Evolutionary conservation across 2,888 invertebrate species (phyloP).

Genomic region (Caenorhabditis sp.): DNA sequence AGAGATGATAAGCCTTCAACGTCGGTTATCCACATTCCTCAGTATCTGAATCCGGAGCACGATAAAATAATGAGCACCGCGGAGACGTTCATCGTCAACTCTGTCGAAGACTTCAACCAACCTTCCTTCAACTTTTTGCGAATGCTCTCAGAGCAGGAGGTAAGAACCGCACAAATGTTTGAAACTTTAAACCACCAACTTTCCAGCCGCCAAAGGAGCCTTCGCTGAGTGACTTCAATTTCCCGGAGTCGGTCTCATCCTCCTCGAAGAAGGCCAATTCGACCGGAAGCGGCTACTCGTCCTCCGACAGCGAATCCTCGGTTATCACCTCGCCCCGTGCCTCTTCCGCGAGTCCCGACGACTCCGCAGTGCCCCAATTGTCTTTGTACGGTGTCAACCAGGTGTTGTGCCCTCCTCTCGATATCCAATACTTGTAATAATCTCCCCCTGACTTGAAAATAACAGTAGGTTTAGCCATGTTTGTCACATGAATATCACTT

Average conservation of each 20-base stretch:
- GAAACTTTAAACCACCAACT: background rate
- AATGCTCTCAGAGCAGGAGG: constrained; percentile 15
- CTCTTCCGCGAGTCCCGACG: constrained; percentile 2
- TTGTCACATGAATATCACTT: constrained; percentile 53
- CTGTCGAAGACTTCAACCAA: background rate
- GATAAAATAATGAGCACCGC: background rate
- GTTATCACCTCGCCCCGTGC: constrained; percentile 13
- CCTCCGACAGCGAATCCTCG: constrained; percentile 43
- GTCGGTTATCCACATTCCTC: constrained; percentile 4
- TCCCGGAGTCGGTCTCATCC: constrained; percentile 22
- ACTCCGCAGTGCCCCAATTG: background rate
- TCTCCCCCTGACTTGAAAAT: background rate
- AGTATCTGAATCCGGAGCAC: constrained; percentile 4
- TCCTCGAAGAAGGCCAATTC: constrained; percentile 45
- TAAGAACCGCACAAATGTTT: background rate
- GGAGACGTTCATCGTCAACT: background rate
- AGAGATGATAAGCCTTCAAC: constrained; percentile 16
- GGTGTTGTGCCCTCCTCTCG: constrained; percentile 3
- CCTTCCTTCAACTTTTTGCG: constrained; percentile 10
- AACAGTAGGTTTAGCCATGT: constrained; percentile 47
- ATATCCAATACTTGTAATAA: constrained; percentile 8
- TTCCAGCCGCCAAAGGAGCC: constrained; percentile 29
- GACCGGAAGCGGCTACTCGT: constrained; percentile 43
- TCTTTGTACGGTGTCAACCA: constrained; percentile 28
- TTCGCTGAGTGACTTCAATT: constrained; percentile 25